These are phyloP conservation scores for Thera obeliscata DNA, from an alignment of 2,888 invertebrate genomes.

Conservation along the genomic window DNA sequence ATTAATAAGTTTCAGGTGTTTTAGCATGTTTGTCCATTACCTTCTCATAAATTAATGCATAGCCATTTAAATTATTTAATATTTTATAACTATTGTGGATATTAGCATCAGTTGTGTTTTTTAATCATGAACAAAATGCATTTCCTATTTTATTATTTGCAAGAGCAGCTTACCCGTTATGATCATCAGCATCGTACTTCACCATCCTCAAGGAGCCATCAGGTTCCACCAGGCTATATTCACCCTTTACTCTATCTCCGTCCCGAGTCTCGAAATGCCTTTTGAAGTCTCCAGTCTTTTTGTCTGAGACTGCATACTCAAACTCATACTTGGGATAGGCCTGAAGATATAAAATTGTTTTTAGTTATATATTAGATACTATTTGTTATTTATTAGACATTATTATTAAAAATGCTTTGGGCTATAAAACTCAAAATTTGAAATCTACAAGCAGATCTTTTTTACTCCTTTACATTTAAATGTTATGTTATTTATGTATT, in stretches of 20 bases:
- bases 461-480: not conserved
- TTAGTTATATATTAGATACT: too few relatives aligned
- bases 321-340: conserved; percentile 85
- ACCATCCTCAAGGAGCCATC: conserved; percentile 84
- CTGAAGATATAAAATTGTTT: conserved; percentile 45
- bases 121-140: too few relatives aligned
- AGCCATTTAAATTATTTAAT: too few relatives aligned
- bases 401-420: too few relatives aligned
- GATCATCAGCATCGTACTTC: conserved; percentile 84
- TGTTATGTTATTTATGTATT: not conserved
- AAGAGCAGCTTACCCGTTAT: conserved; percentile 74
- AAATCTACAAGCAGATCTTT: not conserved
- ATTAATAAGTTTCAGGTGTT: too few relatives aligned
- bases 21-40: too few relatives aligned
- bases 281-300: conserved; percentile 84
- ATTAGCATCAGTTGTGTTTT: too few relatives aligned
- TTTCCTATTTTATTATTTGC: not conserved
- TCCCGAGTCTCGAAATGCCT: conserved; percentile 81
- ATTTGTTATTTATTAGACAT: too few relatives aligned
- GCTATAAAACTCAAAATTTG: too few relatives aligned
- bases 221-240: conserved; percentile 83
- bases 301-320: conserved; percentile 84
- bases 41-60: too few relatives aligned
- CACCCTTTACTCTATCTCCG: conserved; percentile 83
- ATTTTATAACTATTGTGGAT: too few relatives aligned